Evolutionary conservation across 1,140 invertebrate genomes (phyloP).

Genomic region (Rhizoglyphus robini): DNA sequence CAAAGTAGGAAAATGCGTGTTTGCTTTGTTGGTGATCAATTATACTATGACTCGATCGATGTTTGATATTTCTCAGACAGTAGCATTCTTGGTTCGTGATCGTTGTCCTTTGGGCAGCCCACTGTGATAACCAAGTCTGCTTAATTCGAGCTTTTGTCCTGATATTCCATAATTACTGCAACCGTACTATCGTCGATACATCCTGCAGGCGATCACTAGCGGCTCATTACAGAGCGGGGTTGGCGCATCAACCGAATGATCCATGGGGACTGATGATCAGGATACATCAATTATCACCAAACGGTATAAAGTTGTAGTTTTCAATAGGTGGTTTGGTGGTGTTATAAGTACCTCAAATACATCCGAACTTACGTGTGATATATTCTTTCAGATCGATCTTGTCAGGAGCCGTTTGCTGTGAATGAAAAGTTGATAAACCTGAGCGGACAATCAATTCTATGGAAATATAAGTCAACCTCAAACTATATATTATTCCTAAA

Average conservation of each 20-base stretch:
- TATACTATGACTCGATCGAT: no score
- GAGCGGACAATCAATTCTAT: conserved; percentile 94
- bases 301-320: conserved; percentile 97
- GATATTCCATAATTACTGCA: no score
- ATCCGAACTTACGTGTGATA: not conserved
- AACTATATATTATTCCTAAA: no score
- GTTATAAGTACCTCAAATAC: conserved; percentile 19
- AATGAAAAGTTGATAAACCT: conserved; percentile 86
- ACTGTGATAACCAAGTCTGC: no score
- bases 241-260: conserved; percentile 82
- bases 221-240: conserved; percentile 46
- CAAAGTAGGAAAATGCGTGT: no score
- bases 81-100: no score
- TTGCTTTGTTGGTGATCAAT: no score
- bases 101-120: no score
- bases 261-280: conserved; percentile 94
- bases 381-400: conserved; percentile 72
- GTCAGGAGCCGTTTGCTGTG: conserved; percentile 73
- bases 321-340: conserved; percentile 92
- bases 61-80: no score
- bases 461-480: conserved; percentile 88
- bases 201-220: no score
- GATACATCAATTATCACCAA: conserved; percentile 95
- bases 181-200: no score
- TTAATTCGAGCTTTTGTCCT: no score